Percentiles rank a stretch among this genome's conserved stretches.
Conservation (phyloP, 2,888 invertebrate species). For the Drosophila tanythrix region DNA sequence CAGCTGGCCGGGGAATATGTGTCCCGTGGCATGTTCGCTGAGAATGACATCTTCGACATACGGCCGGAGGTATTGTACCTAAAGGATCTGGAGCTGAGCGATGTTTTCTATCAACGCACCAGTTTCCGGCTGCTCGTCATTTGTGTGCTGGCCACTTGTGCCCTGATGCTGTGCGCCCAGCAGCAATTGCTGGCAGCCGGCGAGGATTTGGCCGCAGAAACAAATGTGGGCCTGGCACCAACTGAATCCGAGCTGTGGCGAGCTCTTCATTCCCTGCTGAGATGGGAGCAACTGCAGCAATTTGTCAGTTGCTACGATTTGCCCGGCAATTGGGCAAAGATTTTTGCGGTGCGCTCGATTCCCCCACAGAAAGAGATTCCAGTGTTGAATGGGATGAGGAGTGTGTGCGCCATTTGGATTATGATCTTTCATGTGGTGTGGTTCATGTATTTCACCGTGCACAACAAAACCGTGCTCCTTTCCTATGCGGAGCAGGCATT, state of each 20-base stretch:
- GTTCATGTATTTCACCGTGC: conserved; percentile 85
- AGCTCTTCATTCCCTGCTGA: conserved; percentile 54
- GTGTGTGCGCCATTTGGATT: conserved; percentile 84
- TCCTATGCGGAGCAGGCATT: conserved; percentile 83
- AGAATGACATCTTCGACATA: conserved; percentile 83
- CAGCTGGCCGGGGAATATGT: conserved; percentile 82
- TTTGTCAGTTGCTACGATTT: conserved; percentile 83
- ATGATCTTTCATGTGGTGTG: conserved; percentile 84
- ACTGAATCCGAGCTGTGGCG: conserved; percentile 67
- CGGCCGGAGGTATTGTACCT: conserved; percentile 83
- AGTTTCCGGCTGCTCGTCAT: conserved; percentile 80
- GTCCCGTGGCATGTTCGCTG: conserved; percentile 76
- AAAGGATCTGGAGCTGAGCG: conserved; percentile 82
- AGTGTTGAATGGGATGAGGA: conserved; percentile 84
- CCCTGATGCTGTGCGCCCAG: conserved; percentile 75
- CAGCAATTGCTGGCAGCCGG: conserved; percentile 34
- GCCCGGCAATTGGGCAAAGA: conserved; percentile 72
- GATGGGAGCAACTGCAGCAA: conserved; percentile 49
- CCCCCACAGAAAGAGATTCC: conserved; percentile 77
- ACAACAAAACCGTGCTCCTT: conserved; percentile 83
- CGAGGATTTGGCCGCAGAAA: conserved; percentile 1
- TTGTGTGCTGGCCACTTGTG: conserved; percentile 68
- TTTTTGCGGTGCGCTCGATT: conserved; percentile 76
- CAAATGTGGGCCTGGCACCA: conserved; percentile 50
- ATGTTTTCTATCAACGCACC: conserved; percentile 80